These are phyloP conservation scores for Chelon auratus DNA, from an alignment of 2,797 vertebrate genomes.

Conservation along the genomic window DNA sequence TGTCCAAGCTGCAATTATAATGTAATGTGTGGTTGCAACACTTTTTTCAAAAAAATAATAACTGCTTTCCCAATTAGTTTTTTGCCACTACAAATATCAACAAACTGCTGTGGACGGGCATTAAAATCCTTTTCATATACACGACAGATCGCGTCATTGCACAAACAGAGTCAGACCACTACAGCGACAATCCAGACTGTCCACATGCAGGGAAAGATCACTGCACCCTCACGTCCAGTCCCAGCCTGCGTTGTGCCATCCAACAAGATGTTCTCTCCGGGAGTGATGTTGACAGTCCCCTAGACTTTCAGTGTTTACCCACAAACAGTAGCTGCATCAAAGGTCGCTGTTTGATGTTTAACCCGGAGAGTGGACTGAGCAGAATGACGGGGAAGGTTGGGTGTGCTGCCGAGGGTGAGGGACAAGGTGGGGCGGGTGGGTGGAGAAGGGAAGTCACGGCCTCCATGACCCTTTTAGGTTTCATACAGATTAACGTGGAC, in stretches of 20 bases:
- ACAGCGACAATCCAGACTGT: slow-evolving; percentile 36
- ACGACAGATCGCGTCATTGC: slow-evolving; percentile 32
- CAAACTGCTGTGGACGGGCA: slow-evolving; percentile 27
- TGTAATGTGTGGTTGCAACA: slow-evolving; percentile 36
- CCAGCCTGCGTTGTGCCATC: slow-evolving; percentile 49
- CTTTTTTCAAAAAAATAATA: neutral
- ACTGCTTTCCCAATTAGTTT: slow-evolving; percentile 39
- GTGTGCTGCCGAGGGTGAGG: neutral
- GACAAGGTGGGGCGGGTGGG: neutral
- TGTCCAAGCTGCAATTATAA: slow-evolving; percentile 51
- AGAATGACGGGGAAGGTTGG: slow-evolving; percentile 4
- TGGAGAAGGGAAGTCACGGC: neutral
- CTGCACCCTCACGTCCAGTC: slow-evolving; percentile 34
- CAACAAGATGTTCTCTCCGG: slow-evolving; percentile 57
- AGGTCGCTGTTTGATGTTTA: slow-evolving; percentile 78
- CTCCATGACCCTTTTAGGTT: slow-evolving; percentile 10
- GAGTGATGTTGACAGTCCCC: slow-evolving; percentile 73
- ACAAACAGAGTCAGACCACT: slow-evolving; percentile 41
- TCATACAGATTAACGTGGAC: slow-evolving; percentile 15
- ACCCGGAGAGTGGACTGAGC: slow-evolving; percentile 40
- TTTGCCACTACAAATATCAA: slow-evolving; percentile 42
- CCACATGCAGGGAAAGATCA: slow-evolving; percentile 41
- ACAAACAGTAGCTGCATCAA: slow-evolving; percentile 76
- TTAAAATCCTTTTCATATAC: slow-evolving; percentile 9
- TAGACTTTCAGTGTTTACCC: slow-evolving; percentile 74